Percentiles rank a stretch among this genome's conserved stretches.
Evolutionary conservation across 1,140 invertebrate genomes (phyloP).

Genomic region (Zaprionus davidi): DNA sequence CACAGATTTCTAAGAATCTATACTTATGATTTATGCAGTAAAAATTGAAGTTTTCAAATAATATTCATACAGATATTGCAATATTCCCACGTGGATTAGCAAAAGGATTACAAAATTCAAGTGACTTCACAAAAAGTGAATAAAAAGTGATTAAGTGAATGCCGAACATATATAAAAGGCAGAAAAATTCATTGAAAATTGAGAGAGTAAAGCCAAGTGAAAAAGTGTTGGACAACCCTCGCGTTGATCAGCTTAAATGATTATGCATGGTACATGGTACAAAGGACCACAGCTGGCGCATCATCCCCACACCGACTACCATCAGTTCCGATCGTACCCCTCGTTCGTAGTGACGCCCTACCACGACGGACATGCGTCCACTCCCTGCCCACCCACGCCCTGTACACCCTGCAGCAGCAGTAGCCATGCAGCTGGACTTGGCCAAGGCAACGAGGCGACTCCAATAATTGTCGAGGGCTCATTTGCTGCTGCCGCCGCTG

Average conservation of each 20-base stretch:
- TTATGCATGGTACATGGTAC: constrained; percentile 84
- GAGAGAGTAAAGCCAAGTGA: neutral
- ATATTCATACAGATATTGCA: too few species aligned
- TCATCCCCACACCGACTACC: constrained; percentile 80
- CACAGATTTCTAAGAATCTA: too few species aligned
- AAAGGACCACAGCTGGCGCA: constrained; percentile 83
- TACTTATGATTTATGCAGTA: too few species aligned
- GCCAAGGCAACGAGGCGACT: constrained; percentile 53
- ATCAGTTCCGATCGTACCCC: constrained; percentile 81
- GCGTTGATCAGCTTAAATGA: constrained; percentile 73
- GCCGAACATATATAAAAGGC: constrained; percentile 2
- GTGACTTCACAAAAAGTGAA: neutral
- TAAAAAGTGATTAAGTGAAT: neutral
- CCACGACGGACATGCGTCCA: constrained; percentile 74
- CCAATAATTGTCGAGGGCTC: constrained; percentile 75
- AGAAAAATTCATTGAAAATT: neutral
- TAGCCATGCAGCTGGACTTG: constrained; percentile 49
- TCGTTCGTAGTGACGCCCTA: constrained; percentile 81
- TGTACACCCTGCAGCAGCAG: constrained; percentile 50
- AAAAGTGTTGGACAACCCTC: constrained; percentile 31
- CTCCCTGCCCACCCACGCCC: constrained; percentile 60
- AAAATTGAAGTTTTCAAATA: too few species aligned
- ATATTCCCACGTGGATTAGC: neutral
- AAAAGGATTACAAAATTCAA: neutral
- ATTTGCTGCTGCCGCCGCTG: constrained; percentile 61